Conservation (phyloP, 30 jellyfish, hydroid and myxozoan species). For the Hydractinia symbiolongicarpus region DNA sequence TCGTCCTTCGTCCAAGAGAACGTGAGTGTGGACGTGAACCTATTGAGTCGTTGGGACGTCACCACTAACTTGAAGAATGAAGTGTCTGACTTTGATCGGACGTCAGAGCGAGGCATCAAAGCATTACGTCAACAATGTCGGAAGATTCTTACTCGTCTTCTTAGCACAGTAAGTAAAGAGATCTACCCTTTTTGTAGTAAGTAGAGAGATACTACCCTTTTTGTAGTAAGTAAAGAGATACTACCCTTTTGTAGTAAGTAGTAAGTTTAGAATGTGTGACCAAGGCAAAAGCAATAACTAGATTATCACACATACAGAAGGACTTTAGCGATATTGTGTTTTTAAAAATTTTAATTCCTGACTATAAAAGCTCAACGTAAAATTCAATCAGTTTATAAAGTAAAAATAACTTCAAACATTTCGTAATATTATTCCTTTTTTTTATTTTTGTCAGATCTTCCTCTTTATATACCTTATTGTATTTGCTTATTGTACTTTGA, state of each 20-base stretch:
- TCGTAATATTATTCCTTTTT: no score
- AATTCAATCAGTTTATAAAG: no score
- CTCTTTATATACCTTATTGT: neutral
- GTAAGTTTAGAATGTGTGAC: no score
- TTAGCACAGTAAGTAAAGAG: constrained; percentile 50
- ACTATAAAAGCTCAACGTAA: no score
- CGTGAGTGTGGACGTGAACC: constrained; percentile 51
- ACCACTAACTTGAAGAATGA: constrained; percentile 71
- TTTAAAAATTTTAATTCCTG: no score
- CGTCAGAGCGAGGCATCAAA: constrained; percentile 76
- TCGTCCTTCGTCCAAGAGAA: constrained; percentile 47
- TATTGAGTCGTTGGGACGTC: constrained; percentile 93
- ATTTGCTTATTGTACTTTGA: neutral
- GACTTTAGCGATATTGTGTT: no score
- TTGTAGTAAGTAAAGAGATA: no score
- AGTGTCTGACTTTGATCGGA: constrained; percentile 58
- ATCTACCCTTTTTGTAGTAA: neutral
- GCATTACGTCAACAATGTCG: constrained; percentile 79
- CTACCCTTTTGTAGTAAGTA: no score
- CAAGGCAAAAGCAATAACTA: no score
- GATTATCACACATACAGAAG: no score
- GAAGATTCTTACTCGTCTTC: constrained; percentile 56
- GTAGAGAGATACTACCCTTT: no score
- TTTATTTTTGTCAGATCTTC: neutral
- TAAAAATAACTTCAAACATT: no score